A percentile compares a stretch with the other conserved stretches of the same genome.
Evolutionary conservation across 2,797 vertebrate genomes (phyloP).

Genomic region (Xenopus petersii): DNA sequence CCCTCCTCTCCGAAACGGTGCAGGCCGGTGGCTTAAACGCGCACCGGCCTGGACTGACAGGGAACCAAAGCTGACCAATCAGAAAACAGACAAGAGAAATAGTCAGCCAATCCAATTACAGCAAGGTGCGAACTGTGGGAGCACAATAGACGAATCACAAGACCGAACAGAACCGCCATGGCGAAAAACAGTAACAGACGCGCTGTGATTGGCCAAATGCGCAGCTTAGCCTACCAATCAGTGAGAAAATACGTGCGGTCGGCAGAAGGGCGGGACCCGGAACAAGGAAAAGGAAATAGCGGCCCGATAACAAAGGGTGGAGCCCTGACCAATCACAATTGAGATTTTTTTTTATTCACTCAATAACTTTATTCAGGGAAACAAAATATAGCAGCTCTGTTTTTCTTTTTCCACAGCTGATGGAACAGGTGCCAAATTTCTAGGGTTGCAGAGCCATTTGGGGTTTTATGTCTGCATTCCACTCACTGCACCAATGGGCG

Average conservation of each 20-base stretch:
- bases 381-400: no score
- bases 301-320: conserved; percentile 18
- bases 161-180: rapidly evolving
- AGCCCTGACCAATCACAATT: conserved; percentile 21
- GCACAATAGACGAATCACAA: not conserved
- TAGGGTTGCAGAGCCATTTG: no score
- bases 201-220: not conserved
- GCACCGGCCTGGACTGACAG: conserved; percentile 39
- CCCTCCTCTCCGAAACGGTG: not conserved
- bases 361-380: no score
- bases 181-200: not conserved
- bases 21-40: conserved; percentile 28
- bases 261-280: conserved; percentile 15
- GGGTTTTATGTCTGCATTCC: no score
- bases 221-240: not conserved
- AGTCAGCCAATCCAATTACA: not conserved
- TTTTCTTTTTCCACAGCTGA: no score
- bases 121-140: not conserved
- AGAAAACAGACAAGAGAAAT: rapidly evolving
- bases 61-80: conserved; percentile 22
- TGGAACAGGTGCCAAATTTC: no score
- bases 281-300: conserved; percentile 32
- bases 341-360: not conserved
- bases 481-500: no score
- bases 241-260: not conserved